Conservation (phyloP, 2,797 vertebrate species). For the Lates japonicus region DNA sequence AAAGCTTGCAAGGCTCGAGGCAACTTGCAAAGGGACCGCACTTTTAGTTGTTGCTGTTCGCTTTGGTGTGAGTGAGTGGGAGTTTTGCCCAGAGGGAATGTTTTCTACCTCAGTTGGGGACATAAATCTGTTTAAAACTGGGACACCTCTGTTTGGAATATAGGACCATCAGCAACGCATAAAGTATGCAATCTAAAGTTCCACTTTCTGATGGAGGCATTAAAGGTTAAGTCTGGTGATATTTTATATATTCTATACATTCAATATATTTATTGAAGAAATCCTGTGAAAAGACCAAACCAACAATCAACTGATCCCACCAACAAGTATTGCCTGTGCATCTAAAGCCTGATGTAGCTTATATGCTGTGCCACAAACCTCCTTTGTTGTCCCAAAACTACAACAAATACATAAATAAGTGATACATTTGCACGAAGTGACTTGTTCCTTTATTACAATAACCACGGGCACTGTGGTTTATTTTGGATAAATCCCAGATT, state of each 20-base stretch:
- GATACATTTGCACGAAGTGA: background rate
- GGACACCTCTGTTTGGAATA: conserved; percentile 77
- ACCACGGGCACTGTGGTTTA: background rate
- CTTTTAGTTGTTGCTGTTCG: conserved; percentile 72
- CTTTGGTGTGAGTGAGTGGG: conserved; percentile 73
- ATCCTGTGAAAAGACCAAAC: conserved; percentile 21
- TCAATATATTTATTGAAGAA: conserved; percentile 3
- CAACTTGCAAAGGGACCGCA: conserved; percentile 69
- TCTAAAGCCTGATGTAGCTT: background rate
- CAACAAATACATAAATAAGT: background rate
- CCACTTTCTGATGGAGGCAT: conserved; percentile 20
- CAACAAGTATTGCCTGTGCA: background rate
- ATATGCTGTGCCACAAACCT: background rate
- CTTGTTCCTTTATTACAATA: background rate
- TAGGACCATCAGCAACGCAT: conserved; percentile 49
- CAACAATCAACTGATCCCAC: conserved; percentile 21
- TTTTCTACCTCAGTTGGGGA: conserved; percentile 72
- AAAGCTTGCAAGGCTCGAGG: conserved; percentile 57
- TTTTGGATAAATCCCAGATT: background rate
- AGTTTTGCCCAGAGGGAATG: conserved; percentile 79
- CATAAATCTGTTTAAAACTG: conserved; percentile 80
- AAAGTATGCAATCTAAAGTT: conserved; percentile 46
- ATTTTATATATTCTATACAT: background rate
- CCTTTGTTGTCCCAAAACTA: background rate
- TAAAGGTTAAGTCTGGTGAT: conserved; percentile 7